Percentiles rank a stretch among this genome's conserved stretches.
Conservation (phyloP, 2,797 vertebrate species). For the Heliangelus exortis region DNA sequence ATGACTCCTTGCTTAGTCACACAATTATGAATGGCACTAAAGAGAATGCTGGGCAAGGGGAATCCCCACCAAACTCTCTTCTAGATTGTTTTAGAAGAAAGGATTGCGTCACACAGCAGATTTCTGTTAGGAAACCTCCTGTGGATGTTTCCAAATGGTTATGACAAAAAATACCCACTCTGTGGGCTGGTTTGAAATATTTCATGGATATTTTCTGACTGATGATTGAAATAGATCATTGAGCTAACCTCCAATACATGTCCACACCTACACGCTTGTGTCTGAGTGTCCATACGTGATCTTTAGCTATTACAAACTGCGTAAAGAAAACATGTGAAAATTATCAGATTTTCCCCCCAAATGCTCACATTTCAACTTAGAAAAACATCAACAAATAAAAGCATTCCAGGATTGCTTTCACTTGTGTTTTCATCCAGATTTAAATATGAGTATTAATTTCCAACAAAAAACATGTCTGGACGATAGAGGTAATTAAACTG, state of each 20-base stretch:
- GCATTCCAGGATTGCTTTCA: neutral
- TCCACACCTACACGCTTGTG: neutral
- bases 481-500: neutral
- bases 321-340: neutral
- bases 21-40: conserved; percentile 12
- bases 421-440: neutral
- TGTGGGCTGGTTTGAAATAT: conserved; percentile 2
- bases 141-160: conserved; percentile 26
- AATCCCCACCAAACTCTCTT: conserved; percentile 64
- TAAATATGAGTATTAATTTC: neutral
- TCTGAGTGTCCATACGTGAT: rapidly evolving
- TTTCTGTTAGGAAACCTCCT: conserved; percentile 30
- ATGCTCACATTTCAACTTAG: neutral
- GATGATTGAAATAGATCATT: neutral
- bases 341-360: rapidly evolving
- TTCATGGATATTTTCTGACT: conserved; percentile 12
- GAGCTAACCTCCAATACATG: neutral
- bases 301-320: neutral
- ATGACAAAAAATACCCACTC: conserved; percentile 34
- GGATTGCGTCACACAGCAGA: neutral
- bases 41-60: conserved; percentile 43
- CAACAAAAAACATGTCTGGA: neutral
- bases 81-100: conserved; percentile 46
- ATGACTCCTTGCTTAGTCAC: conserved; percentile 62
- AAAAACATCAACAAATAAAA: neutral